Evolutionary conservation across 2,113 vertebrate species (phyloP).

Genomic region (Callospermophilus lateralis): DNA sequence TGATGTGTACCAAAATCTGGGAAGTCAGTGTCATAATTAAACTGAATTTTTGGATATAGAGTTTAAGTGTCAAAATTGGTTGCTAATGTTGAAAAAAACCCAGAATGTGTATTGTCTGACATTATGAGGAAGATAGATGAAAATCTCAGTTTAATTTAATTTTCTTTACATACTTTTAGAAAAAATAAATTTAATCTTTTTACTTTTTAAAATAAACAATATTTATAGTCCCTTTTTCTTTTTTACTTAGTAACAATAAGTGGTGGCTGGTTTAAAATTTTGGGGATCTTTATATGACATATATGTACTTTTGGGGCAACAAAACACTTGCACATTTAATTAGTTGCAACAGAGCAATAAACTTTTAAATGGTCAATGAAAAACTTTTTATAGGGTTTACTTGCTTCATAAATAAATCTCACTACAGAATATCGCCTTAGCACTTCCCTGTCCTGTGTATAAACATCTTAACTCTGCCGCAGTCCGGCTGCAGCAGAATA

Average conservation of each 20-base stretch:
- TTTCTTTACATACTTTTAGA: constrained; percentile 76
- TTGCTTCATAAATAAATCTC: constrained; percentile 80
- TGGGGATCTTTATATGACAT: constrained; percentile 72
- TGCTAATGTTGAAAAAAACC: neutral
- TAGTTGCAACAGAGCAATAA: constrained; percentile 81
- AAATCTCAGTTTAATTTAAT: constrained; percentile 74
- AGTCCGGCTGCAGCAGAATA: no score
- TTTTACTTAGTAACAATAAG: constrained; percentile 39
- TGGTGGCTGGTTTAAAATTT: constrained; percentile 60
- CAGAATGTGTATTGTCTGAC: constrained; percentile 42
- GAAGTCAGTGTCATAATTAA: neutral
- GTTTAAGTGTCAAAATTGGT: neutral
- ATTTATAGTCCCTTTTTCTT: constrained; percentile 15
- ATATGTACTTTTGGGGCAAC: constrained; percentile 77
- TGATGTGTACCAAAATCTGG: neutral
- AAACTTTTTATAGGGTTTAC: constrained; percentile 72
- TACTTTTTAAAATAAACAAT: constrained; percentile 76
- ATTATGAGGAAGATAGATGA: constrained; percentile 56
- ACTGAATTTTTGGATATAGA: neutral
- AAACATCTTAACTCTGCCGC: constrained; percentile 53
- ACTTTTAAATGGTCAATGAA: constrained; percentile 78
- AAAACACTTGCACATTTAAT: constrained; percentile 81
- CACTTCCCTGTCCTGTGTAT: constrained; percentile 11
- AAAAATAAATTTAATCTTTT: constrained; percentile 67
- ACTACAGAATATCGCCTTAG: constrained; percentile 69